phyloP scores from a whole-genome alignment of 2,888 invertebrate species.

The Ormyrus labotus region DNA sequence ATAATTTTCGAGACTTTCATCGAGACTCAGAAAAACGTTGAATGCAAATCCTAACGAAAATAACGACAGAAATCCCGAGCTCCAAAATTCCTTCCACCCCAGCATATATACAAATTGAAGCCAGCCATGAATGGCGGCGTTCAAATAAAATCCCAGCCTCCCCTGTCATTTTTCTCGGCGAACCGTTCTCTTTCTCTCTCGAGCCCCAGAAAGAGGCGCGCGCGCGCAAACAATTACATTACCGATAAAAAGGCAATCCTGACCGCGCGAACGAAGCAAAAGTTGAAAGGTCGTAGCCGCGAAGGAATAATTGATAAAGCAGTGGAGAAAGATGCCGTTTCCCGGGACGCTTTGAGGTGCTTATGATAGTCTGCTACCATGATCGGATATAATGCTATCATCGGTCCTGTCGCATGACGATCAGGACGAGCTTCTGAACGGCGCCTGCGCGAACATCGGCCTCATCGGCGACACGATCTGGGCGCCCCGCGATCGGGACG shows the following conservation, averaged over 20 bases:
- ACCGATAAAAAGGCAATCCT: too few relatives aligned
- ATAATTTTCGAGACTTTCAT: too few relatives aligned
- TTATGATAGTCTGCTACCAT: constrained; percentile 19
- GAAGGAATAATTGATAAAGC: not conserved
- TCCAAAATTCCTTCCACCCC: too few relatives aligned
- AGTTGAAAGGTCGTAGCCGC: too few relatives aligned
- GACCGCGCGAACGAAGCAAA: too few relatives aligned
- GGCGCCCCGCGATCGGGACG: constrained; percentile 66
- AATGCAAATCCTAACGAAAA: too few relatives aligned
- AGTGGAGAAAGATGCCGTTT: constrained; percentile 7
- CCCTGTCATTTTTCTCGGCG: constrained; percentile 44
- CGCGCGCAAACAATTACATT: not conserved
- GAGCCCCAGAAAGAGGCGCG: not conserved
- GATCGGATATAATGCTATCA: constrained; percentile 54
- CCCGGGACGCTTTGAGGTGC: not conserved
- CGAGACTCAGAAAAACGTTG: too few relatives aligned
- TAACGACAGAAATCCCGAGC: too few relatives aligned
- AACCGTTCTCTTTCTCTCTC: not conserved
- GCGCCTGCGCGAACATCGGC: constrained; percentile 71
- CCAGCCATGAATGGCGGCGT: constrained; percentile 33
- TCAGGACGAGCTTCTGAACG: constrained; percentile 54
- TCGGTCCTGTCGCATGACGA: constrained; percentile 54
- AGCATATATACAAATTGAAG: constrained; percentile 34
- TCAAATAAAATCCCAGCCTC: constrained; percentile 33
- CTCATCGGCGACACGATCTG: constrained; percentile 70